phyloP scores from a whole-genome alignment of 2,797 vertebrate species.

The Sebastes hubbsi region DNA sequence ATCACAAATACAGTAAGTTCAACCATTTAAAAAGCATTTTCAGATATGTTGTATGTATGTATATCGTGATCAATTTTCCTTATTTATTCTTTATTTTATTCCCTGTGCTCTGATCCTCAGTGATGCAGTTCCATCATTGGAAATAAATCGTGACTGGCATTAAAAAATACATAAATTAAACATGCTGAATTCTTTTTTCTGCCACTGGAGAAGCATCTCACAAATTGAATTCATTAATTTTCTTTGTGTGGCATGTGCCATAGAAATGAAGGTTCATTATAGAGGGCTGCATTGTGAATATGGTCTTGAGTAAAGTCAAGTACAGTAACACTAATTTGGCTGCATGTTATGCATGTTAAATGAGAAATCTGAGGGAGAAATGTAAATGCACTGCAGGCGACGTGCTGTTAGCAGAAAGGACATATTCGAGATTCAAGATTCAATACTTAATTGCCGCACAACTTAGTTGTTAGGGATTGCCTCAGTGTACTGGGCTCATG shows the following conservation, averaged over 20 bases:
- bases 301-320: neutral
- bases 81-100: neutral
- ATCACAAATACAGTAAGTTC: too few species aligned
- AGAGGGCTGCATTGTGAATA: neutral
- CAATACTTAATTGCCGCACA: too few species aligned
- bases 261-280: slow-evolving; percentile 9
- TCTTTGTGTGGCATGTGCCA: neutral
- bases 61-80: neutral
- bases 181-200: neutral
- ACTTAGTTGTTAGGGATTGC: too few species aligned
- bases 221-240: neutral
- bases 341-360: neutral
- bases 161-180: neutral
- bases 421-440: neutral
- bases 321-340: slow-evolving; percentile 16
- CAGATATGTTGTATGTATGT: too few species aligned
- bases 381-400: neutral
- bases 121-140: neutral
- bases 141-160: neutral
- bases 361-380: neutral
- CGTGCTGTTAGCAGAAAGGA: neutral
- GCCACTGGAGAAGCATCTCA: neutral
- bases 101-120: neutral
- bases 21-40: too few species aligned
- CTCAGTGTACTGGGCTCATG: too few species aligned